Percentiles rank a stretch among this genome's conserved stretches.
Evolutionary conservation across 2,113 vertebrate species (phyloP).

Genomic region (Passerina amoena): DNA sequence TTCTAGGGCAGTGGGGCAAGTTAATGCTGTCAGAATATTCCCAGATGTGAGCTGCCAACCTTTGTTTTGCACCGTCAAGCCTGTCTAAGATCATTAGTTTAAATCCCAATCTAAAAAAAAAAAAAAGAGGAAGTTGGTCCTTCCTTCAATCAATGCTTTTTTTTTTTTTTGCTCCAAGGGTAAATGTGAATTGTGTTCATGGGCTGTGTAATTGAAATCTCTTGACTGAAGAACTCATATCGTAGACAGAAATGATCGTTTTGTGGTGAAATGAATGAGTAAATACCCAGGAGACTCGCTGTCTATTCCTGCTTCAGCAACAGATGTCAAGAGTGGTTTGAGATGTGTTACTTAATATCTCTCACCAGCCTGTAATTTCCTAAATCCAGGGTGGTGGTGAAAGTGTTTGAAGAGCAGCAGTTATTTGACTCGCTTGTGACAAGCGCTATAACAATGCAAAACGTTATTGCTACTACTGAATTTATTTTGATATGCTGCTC

Average conservation of each 20-base stretch:
- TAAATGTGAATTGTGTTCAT: constrained; percentile 27
- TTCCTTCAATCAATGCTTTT: background rate
- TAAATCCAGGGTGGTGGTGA: constrained; percentile 3
- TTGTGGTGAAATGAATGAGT: constrained; percentile 23
- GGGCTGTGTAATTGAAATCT: constrained; percentile 46
- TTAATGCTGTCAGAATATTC: background rate
- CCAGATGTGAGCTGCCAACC: background rate
- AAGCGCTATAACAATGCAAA: background rate
- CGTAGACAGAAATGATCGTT: background rate
- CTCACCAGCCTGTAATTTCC: background rate
- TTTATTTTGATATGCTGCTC: background rate
- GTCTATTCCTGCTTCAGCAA: background rate
- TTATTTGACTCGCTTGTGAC: background rate
- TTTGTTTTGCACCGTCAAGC: background rate
- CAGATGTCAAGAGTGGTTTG: background rate
- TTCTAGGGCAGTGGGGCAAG: background rate
- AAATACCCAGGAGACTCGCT: background rate
- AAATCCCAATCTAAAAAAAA: background rate
- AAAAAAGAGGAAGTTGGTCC: background rate
- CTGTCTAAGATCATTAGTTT: background rate
- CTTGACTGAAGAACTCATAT: constrained; percentile 15
- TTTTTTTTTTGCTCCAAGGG: background rate
- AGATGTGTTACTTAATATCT: background rate
- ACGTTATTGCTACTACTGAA: background rate
- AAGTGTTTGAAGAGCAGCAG: background rate